Percentiles rank a stretch among this genome's conserved stretches.
Conservation (phyloP, 2,113 vertebrate genomes). For the Neopipo cinnamomea region DNA sequence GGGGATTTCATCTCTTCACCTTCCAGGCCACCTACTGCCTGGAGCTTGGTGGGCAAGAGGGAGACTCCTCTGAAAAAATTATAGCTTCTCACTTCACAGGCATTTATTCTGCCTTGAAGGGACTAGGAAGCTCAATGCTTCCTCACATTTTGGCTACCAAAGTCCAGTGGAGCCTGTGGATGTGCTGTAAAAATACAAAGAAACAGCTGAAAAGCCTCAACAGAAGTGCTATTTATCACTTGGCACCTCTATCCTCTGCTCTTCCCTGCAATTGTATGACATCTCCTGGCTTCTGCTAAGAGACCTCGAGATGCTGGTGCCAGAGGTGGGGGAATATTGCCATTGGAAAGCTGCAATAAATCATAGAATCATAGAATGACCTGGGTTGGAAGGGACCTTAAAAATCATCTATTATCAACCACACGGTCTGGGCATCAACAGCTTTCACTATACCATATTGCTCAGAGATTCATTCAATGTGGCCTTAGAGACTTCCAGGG, state of each 20-base stretch:
- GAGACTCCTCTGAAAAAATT: background rate
- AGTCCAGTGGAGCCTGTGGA: background rate
- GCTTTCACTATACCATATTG: background rate
- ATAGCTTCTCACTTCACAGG: background rate
- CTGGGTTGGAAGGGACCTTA: background rate
- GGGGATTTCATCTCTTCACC: background rate
- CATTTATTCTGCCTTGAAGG: background rate
- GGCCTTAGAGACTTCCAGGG: background rate
- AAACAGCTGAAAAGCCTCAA: background rate
- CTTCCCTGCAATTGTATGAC: fast-evolving
- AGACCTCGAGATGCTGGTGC: background rate
- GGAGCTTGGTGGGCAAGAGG: background rate
- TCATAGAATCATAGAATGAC: background rate
- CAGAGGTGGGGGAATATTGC: background rate
- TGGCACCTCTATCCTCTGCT: background rate
- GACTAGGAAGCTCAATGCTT: fast-evolving
- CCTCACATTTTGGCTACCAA: background rate
- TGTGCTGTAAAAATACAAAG: background rate
- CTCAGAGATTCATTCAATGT: background rate
- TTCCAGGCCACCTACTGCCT: background rate
- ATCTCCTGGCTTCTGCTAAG: background rate
- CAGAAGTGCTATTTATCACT: background rate
- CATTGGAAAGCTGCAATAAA: background rate
- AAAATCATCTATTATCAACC: background rate
- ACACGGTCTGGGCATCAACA: background rate